phyloP scores from a whole-genome alignment of 2,888 invertebrate species.

The Trileptium ribeirensis region DNA sequence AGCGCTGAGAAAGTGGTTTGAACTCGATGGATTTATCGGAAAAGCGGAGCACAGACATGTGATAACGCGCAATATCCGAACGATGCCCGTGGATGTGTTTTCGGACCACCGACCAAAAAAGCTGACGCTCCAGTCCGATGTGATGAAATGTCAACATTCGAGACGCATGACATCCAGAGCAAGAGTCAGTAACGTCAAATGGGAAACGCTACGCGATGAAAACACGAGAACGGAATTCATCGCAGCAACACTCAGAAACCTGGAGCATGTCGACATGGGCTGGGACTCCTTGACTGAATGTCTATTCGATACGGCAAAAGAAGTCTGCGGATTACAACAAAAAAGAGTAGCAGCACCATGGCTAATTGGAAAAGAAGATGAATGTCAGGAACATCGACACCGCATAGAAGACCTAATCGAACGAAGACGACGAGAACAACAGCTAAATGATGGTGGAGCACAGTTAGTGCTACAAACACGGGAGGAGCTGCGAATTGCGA shows the following conservation, averaged over 20 bases:
- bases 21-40: conserved; percentile 8
- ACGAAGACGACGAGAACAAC: conserved; percentile 4
- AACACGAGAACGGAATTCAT: background rate
- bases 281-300: conserved; percentile 8
- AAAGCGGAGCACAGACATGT: background rate
- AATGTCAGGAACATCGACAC: background rate
- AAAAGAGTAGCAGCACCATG: conserved; percentile 4
- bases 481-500: background rate
- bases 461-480: background rate
- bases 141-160: background rate
- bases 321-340: background rate
- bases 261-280: background rate
- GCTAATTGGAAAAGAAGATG: background rate
- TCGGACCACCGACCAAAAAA: conserved; percentile 7
- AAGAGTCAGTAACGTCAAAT: conserved; percentile 8
- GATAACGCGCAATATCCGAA: background rate
- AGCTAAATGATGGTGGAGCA: background rate
- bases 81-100: background rate
- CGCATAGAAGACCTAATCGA: background rate
- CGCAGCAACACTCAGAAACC: background rate
- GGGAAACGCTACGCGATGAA: background rate
- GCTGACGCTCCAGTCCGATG: background rate
- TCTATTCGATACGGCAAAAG: background rate
- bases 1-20: conserved; percentile 7
- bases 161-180: background rate